Evolutionary conservation across 2,797 vertebrate genomes (phyloP), one percentile per base, ranked within the genome.

Genomic region (Rhadinocentrus ornatus): DNA sequence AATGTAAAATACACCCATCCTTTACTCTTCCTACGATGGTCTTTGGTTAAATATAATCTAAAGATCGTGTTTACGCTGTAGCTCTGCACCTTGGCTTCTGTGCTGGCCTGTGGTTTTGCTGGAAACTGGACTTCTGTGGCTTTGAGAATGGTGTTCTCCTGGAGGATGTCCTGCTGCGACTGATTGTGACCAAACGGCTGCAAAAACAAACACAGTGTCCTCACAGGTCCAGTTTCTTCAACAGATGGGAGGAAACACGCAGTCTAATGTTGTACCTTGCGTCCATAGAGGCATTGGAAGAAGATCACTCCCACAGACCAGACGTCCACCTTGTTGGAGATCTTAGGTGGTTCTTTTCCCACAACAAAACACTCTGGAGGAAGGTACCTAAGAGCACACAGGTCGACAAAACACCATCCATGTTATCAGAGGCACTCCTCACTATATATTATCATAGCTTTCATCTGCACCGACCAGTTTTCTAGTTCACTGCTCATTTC

Each of bases 121-220:
- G 98, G 97, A 86, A 99, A 99, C 81, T 99, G 98, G 88, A 99
- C 98, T 91, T 99, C 98, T 58, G 98, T 99, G 86, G 98, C 98
- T 96, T 99, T 99, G 87, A 99, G 95, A 95, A 99, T 99, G 87
- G 98, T 99, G 90, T 99, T 99, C 94, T 99, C 98, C 94, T 99
- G 98, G 71, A 99, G 95, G 86, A 99, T 99, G 86, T 99, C 98
- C 94, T 99, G 98, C 91, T 99, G 98, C 20, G 97, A 99, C 86
- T 99, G 98, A 94, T 99, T 99, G 93, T 99, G 98, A 81, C 98
- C 98, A 94, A 99, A 99, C 71, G 98, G 98, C 98, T 99, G 90
- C 66, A 77, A 76, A 80, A 71, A 63, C n/a, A 69, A 73, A 64
- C 34, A 52, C 13, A 46, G 15, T 35, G 61, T 59, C 26, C 69